Percentiles rank a stretch among this genome's conserved stretches.
These are phyloP conservation scores for Aphaenogaster ashmeadi DNA, from an alignment of 1,140 invertebrate genomes.

Conservation along the genomic window DNA sequence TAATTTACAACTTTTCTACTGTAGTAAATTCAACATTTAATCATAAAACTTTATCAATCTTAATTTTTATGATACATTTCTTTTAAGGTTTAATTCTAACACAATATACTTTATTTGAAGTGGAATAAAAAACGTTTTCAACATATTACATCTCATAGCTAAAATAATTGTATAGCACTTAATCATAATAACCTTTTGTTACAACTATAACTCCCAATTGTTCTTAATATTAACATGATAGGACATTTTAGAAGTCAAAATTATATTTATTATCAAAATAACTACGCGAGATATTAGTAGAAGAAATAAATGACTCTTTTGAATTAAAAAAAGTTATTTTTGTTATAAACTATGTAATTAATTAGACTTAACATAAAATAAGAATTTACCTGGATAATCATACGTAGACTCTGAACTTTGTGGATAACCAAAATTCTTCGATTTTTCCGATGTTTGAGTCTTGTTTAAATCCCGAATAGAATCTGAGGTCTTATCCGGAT, in stretches of 20 bases:
- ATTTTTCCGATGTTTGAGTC: background rate
- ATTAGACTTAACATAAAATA: background rate
- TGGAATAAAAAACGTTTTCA: background rate
- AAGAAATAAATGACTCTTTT: background rate
- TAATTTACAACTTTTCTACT: too few relatives aligned
- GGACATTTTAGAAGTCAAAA: background rate
- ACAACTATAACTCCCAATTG: background rate
- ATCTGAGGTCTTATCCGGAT: slow-evolving; percentile 25
- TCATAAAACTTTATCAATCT: too few relatives aligned
- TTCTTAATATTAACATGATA: background rate
- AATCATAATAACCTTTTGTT: background rate
- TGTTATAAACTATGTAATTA: background rate
- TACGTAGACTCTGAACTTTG: slow-evolving; percentile 16
- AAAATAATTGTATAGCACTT: background rate
- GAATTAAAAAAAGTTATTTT: background rate
- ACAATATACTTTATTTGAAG: background rate
- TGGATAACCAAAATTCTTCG: slow-evolving; percentile 3
- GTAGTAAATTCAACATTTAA: too few relatives aligned
- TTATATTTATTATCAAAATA: background rate
- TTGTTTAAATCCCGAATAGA: background rate
- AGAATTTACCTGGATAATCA: slow-evolving; percentile 35
- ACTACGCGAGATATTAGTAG: background rate
- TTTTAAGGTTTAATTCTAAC: too few relatives aligned
- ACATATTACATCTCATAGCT: background rate
- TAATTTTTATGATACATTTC: too few relatives aligned